phyloP scores from a whole-genome alignment of 2,797 vertebrate genomes.

The Neostethus bicornis region DNA sequence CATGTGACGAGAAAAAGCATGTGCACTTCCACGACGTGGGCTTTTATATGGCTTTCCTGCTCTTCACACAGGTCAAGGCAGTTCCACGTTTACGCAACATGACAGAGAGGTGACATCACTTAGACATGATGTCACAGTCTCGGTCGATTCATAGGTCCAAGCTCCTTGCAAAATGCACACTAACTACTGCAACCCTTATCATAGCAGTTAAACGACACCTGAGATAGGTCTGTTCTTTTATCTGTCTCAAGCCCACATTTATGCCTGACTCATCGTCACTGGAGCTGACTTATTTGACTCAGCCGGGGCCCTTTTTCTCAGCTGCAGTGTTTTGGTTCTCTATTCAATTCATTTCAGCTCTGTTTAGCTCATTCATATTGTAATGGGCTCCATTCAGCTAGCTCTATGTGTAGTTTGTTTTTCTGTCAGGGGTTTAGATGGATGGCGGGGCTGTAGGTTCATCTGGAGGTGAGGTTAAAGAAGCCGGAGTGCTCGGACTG shows the following conservation, averaged over 20 bases:
- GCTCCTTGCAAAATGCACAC: constrained; percentile 31
- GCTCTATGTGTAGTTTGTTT: constrained; percentile 76
- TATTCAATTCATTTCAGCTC: constrained; percentile 68
- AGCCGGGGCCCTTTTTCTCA: constrained; percentile 28
- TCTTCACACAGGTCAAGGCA: constrained; percentile 61
- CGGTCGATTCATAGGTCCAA: constrained; percentile 48
- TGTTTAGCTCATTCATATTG: constrained; percentile 77
- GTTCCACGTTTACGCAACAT: constrained; percentile 47
- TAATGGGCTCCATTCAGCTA: constrained; percentile 73
- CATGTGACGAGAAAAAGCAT: constrained; percentile 22
- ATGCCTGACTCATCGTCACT: constrained; percentile 62
- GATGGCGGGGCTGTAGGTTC: constrained; percentile 71
- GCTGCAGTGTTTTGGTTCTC: constrained; percentile 55
- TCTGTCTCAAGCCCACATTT: constrained; percentile 51
- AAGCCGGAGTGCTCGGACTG: constrained; percentile 42
- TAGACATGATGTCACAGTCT: constrained; percentile 71
- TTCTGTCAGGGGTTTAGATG: constrained; percentile 73
- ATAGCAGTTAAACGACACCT: constrained; percentile 40
- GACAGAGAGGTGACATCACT: constrained; percentile 69
- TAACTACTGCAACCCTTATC: constrained; percentile 42
- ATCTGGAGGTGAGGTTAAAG: constrained; percentile 77
- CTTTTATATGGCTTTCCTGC: constrained; percentile 56
- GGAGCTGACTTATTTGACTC: constrained; percentile 58
- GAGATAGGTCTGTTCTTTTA: constrained; percentile 31
- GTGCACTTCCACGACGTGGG: constrained; percentile 32